Evolutionary conservation across 1,140 invertebrate genomes (phyloP), one percentile per base, ranked within the genome.

Genomic region (Cyclina sinensis): DNA sequence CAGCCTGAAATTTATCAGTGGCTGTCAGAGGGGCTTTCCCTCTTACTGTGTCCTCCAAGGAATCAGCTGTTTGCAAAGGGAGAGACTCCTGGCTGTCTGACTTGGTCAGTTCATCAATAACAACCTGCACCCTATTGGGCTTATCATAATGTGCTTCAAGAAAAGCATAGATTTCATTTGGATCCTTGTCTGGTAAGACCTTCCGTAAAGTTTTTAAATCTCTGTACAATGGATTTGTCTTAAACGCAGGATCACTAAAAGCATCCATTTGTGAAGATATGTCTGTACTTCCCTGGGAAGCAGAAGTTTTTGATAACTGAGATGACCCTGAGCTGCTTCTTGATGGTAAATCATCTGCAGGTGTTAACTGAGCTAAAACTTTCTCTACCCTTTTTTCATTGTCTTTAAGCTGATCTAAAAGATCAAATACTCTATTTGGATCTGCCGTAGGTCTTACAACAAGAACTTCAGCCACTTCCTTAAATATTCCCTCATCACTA

Each of bases 1-100:
- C 94, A 68, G 86, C 81, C 32, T 92, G 90, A 70, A 98, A 97
- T 95, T 78, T 88, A 37, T 79, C 89, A 68, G 80, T 81, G 51
- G 85, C 73, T 37, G 81, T 89, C 18, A 74, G 27, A 54, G 83
- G 83, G 12, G 32, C 86, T 24, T 76, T 78, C 0, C 70, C 82
- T 68, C 57, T 74, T 39, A 81, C 65, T 18, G 27, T 27, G 27
- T 91, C 86, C 27, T 86, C 89, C 18, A 39, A 3, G 48, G 82
- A 48, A n/a, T 54, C 46, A 57, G 70, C 48, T 74, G 79, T 88
- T 1, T 35, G 51, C 18, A 65, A 18, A 54, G 88, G 68, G 16
- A 91, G 39, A 14, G 89, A 81, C 21, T 88, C 84, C 11, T 90
- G 90, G 57, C 90, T 91, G 48, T 85, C 82, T 30, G 86, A 80